phyloP scores from a whole-genome alignment of 1,140 invertebrate species.

The Drosophila seguyi region DNA sequence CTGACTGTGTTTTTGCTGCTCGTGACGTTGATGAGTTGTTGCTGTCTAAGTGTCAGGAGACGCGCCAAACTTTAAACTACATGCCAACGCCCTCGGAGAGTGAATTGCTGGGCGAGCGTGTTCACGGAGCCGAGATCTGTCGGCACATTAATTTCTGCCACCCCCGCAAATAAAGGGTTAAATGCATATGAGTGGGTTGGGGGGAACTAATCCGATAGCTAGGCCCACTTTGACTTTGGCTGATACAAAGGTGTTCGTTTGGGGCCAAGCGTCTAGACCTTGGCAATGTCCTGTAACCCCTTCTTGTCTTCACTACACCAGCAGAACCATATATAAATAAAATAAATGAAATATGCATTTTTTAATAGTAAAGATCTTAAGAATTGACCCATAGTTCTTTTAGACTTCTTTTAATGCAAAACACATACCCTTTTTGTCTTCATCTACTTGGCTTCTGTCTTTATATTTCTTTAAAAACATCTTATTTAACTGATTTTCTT shows the following conservation, averaged over 20 bases:
- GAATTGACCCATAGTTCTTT: neutral
- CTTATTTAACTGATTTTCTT: neutral
- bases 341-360: neutral
- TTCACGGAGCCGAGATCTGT: conserved; percentile 45
- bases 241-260: conserved; percentile 61
- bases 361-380: neutral
- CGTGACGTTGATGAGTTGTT: conserved; percentile 82
- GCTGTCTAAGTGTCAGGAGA: conserved; percentile 81
- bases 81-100: conserved; percentile 70
- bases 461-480: neutral
- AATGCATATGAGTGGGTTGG: conserved; percentile 9
- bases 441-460: neutral
- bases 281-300: conserved; percentile 12
- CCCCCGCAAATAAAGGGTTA: conserved; percentile 10
- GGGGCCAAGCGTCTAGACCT: conserved; percentile 64
- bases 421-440: neutral
- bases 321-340: neutral
- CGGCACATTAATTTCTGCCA: conserved; percentile 69
- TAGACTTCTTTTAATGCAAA: neutral
- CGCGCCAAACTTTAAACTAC: conserved; percentile 82
- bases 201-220: conserved; percentile 67
- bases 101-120: conserved; percentile 61
- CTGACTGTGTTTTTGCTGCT: conserved; percentile 51
- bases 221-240: conserved; percentile 68
- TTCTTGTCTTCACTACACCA: neutral